Percentiles rank a stretch among this genome's conserved stretches.
Evolutionary conservation across 2,113 vertebrate genomes (phyloP).

Genomic region (Hippoglossus stenolepis): DNA sequence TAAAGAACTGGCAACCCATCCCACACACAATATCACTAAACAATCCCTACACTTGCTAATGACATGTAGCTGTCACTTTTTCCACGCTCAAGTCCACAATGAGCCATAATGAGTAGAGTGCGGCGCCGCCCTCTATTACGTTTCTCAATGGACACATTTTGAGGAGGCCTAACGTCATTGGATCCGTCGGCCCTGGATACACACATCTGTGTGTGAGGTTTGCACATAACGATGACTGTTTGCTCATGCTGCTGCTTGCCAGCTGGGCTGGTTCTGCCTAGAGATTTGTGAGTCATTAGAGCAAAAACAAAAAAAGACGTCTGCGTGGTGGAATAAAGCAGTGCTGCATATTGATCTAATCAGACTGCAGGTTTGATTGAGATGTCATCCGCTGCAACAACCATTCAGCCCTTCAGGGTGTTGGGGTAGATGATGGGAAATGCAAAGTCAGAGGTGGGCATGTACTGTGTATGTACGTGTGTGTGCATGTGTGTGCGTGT

Average conservation of each 20-base stretch:
- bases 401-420: constrained; percentile 29
- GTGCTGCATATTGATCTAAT: constrained; percentile 26
- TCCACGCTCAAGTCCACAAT: constrained; percentile 36
- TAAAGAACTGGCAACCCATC: constrained; percentile 36
- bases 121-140: constrained; percentile 32
- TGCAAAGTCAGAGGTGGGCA: constrained; percentile 39
- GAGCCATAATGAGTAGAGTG: constrained; percentile 57
- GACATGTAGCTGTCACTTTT: constrained; percentile 37
- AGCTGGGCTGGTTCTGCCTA: constrained; percentile 55
- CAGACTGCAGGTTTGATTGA: constrained; percentile 39
- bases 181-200: constrained; percentile 33
- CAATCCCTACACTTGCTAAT: constrained; percentile 27
- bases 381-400: constrained; percentile 11
- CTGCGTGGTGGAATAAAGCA: constrained; percentile 11
- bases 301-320: not conserved
- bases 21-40: constrained; percentile 35
- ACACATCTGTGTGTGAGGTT: constrained; percentile 48
- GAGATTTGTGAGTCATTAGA: constrained; percentile 57
- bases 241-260: constrained; percentile 67
- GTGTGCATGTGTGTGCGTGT: not conserved
- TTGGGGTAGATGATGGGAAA: constrained; percentile 51
- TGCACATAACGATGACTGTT: not conserved
- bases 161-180: constrained; percentile 43
- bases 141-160: constrained; percentile 41
- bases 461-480: constrained; percentile 7